Evolutionary conservation across 1,140 invertebrate genomes (phyloP), one percentile per base, ranked within the genome.

Genomic region (Physella acuta): DNA sequence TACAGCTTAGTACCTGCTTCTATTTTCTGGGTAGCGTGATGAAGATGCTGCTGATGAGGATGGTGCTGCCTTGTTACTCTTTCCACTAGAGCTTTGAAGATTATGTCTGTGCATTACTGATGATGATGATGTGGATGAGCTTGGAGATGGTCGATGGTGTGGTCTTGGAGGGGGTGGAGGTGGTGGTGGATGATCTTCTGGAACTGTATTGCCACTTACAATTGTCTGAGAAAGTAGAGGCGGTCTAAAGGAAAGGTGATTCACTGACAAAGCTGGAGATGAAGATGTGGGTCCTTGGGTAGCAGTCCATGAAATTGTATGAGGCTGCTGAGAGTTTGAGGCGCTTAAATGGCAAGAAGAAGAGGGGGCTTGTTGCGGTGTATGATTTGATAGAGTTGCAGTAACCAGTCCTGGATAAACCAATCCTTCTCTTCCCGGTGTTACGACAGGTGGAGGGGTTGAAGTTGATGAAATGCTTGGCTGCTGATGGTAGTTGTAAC

Each of bases 61-160:
- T 36, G 53, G 24, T 56, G 64, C 64, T 66, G 64, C 64, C 64
- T 56, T 66, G 44, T 36, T 66, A 52, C 53, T 66, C 53, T 66
- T 66, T 33, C 64, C 64, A 56, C 34, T 56, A 17, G 64, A 66
- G 53, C 51, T 66, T 24, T 66, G 64, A 66, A 51, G 31, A 26
- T 66, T 37, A 36, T 56, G 49, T 56, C 64, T 66, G 53, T 66
- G 52, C 28, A 30, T 30, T 65, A 49, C 31, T 65, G 49, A 53
- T 3, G 62, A 65, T 39, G 64, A 66, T 20, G 62, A 28, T 31
- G 62, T 28, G 14, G 39, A 62, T 17, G 60, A 36, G 20, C 30
- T 28, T 17, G 28, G 4, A 3, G 5, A n/a, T 34, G 20, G 1
- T 20, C n/a, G 44, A 1, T 31, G 62, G 24, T 51, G 62, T 33